Base-by-base conservation (phyloP, 1,140 invertebrate genomes). In the Campodea augens region DNA sequence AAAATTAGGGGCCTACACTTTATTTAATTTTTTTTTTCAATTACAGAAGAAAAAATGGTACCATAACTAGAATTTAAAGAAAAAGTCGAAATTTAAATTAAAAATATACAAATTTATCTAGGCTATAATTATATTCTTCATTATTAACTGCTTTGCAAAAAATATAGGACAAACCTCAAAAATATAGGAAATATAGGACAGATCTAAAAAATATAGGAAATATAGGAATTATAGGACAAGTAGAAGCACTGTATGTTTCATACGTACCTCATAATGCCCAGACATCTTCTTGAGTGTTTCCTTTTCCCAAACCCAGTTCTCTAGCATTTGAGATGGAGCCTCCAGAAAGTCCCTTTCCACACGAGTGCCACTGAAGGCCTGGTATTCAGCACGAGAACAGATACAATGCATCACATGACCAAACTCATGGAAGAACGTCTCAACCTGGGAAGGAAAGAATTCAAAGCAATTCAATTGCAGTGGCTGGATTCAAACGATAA, bases 361-460 rank as follows among this genome's bases (percentile, higher is more conserved):
- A 49, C 55, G 50, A 5, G 64, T 68, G 4, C 68, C 69, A 57
- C 64, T 55, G 55, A 71, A 69, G 38, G 60, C 43, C 10, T 58
- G 53, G 48, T 62, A 63, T 15, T 68, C 55, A 4, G 67, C 55
- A 38, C 59, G 53, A 13, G 64, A 58, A 57, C 69, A 72, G 18
- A 71, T 64, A 39, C 65, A 58, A 53, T 72, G 69, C 69, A 72
- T 72, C 13, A 69, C 62, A 54, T 71, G 69, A 25, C 69, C 69
- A 62, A 72, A 72, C 50, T 72, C 69, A 57, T 72, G 69, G 52
- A 72, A 72, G 47, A 62, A 70, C 7, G 69, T 71, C 51, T 68
- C 67, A 13, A 71, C 67, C 62, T 65, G 45, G 20, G 51, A 49
- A 40, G 42, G 43, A 44, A 27, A 38, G 37, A 23, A 27, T n/a